A percentile compares a stretch with the other conserved stretches of the same genome.
Evolutionary conservation across 2,797 vertebrate genomes (phyloP).

Genomic region (Chrosomus eos): DNA sequence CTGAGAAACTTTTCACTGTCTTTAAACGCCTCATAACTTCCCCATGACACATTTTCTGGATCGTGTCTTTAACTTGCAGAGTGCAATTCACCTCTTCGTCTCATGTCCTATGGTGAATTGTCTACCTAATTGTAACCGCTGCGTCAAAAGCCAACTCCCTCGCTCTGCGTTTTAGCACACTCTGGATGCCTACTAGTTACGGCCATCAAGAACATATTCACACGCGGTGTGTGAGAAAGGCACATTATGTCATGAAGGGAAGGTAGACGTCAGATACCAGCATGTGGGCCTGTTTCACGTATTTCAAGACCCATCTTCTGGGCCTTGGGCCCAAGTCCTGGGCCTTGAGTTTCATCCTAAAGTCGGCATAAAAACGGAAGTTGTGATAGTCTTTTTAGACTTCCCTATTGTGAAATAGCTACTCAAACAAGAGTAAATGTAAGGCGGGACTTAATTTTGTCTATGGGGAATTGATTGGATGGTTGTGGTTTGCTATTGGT

Average conservation of each 20-base stretch:
- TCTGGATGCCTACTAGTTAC: neutral
- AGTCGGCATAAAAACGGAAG: neutral
- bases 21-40: constrained; percentile 63
- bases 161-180: neutral
- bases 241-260: neutral
- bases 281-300: neutral
- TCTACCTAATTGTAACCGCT: constrained; percentile 38
- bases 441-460: neutral
- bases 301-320: neutral
- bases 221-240: neutral
- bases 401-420: neutral
- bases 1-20: constrained; percentile 64
- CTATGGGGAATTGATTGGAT: neutral
- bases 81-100: constrained; percentile 57
- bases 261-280: neutral
- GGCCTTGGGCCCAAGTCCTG: neutral
- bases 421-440: neutral
- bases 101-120: constrained; percentile 49
- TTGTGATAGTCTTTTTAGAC: neutral
- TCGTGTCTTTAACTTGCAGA: constrained; percentile 55
- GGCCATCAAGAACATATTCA: constrained; percentile 4
- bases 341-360: neutral
- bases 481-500: neutral
- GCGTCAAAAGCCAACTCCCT: constrained; percentile 6
- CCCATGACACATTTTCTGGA: constrained; percentile 64